Evolutionary conservation across 2,113 vertebrate species (phyloP).

Genomic region (Ophthalmolycus amberensis): DNA sequence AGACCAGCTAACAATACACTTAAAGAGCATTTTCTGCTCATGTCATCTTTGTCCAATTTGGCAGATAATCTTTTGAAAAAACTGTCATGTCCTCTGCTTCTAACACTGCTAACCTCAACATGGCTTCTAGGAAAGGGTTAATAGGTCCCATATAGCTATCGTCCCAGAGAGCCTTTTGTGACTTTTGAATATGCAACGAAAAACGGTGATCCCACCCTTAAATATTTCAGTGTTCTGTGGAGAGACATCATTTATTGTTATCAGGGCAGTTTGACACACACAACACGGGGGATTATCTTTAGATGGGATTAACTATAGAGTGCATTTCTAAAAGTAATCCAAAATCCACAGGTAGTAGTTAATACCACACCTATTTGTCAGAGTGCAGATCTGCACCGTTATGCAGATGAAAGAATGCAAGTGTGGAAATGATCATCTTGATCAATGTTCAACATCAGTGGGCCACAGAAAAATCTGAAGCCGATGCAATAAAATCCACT

Average conservation of each 20-base stretch:
- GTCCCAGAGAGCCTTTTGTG: neutral
- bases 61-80: slow-evolving; percentile 46
- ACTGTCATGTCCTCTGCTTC: slow-evolving; percentile 13
- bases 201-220: neutral
- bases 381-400: slow-evolving; percentile 42
- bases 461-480: slow-evolving; percentile 1
- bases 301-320: slow-evolving; percentile 65
- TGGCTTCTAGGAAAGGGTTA: slow-evolving; percentile 14
- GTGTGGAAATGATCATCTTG: slow-evolving; percentile 27
- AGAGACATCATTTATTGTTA: slow-evolving; percentile 37
- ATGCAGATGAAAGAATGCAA: slow-evolving; percentile 62
- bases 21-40: slow-evolving; percentile 32
- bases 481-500: neutral
- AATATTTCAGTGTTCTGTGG: slow-evolving; percentile 19
- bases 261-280: slow-evolving; percentile 60
- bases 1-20: slow-evolving; percentile 23
- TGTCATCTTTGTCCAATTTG: slow-evolving; percentile 50
- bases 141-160: slow-evolving; percentile 2
- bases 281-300: slow-evolving; percentile 63
- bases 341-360: slow-evolving; percentile 66
- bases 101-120: slow-evolving; percentile 32
- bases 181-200: slow-evolving; percentile 27
- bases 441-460: slow-evolving; percentile 5
- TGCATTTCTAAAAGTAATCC: slow-evolving; percentile 72
- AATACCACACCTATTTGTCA: slow-evolving; percentile 66